Evolutionary conservation across 2,888 invertebrate species (phyloP).

Genomic region (Scaptomyza polygonia): DNA sequence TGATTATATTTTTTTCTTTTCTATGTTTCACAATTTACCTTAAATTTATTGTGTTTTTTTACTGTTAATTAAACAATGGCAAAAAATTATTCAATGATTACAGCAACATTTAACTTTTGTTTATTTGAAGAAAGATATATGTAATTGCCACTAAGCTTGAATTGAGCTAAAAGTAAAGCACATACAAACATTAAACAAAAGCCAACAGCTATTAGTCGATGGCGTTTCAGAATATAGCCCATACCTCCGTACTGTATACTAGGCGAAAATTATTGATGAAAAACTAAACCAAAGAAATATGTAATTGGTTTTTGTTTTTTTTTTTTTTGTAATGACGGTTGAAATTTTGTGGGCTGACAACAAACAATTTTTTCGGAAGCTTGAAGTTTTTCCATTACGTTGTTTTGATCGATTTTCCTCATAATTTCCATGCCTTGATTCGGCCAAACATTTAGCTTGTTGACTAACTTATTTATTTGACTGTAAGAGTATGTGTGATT

Average conservation of each 20-base stretch:
- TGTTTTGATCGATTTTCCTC: constrained; percentile 68
- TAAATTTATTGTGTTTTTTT: constrained; percentile 33
- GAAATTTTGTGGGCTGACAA: constrained; percentile 44
- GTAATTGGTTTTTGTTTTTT: background rate
- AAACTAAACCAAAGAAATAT: background rate
- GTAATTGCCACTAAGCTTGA: constrained; percentile 15
- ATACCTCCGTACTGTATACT: too few relatives aligned
- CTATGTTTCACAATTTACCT: constrained; percentile 30
- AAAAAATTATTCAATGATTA: constrained; percentile 56
- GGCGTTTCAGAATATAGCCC: constrained; percentile 17
- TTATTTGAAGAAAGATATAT: constrained; percentile 13
- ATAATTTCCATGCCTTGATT: constrained; percentile 55
- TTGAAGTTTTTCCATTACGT: constrained; percentile 57
- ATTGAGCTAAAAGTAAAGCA: constrained; percentile 15
- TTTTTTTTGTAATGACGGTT: constrained; percentile 24
- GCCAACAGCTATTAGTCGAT: background rate
- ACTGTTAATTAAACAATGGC: constrained; percentile 58
- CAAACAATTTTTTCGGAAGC: constrained; percentile 38
- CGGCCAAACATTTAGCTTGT: constrained; percentile 41
- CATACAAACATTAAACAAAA: constrained; percentile 3
- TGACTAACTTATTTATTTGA: constrained; percentile 40
- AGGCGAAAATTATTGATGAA: too few relatives aligned
- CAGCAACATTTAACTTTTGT: constrained; percentile 35
- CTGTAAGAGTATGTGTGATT: background rate
- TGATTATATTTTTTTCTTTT: too few relatives aligned